Evolutionary conservation across 2,113 vertebrate species (phyloP).

Genomic region (Eolophus roseicapilla): DNA sequence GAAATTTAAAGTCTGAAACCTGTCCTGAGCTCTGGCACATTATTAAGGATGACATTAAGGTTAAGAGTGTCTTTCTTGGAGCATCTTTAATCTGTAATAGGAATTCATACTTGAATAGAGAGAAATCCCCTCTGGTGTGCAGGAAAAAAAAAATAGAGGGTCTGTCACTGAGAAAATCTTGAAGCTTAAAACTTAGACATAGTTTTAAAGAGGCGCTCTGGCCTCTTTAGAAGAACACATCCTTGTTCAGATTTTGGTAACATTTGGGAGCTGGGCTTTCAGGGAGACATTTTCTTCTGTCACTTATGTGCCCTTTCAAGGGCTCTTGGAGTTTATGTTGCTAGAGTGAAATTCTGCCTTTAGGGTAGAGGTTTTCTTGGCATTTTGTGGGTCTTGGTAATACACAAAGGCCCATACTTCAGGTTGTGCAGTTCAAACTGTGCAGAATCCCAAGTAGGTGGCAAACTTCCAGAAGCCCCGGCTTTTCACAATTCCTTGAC

Average conservation of each 20-base stretch:
- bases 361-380: background rate
- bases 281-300: background rate
- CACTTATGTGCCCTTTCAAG: background rate
- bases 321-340: background rate
- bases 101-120: background rate
- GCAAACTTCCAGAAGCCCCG: slow-evolving; percentile 48
- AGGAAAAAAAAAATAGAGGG: background rate
- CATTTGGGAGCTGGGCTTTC: background rate
- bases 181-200: background rate
- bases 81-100: background rate
- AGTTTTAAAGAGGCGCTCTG: background rate
- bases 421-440: background rate
- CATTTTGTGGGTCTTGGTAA: background rate
- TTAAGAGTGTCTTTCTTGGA: background rate
- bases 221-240: background rate
- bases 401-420: background rate
- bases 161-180: background rate
- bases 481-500: slow-evolving; percentile 62
- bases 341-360: background rate
- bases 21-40: background rate
- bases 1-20: background rate
- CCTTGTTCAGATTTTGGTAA: background rate
- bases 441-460: slow-evolving; percentile 43
- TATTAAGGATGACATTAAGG: background rate
- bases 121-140: background rate